Percentiles rank a stretch among this genome's conserved stretches.
phyloP scores from a whole-genome alignment of 2,888 invertebrate genomes.

The Brachylomia viminalis region DNA sequence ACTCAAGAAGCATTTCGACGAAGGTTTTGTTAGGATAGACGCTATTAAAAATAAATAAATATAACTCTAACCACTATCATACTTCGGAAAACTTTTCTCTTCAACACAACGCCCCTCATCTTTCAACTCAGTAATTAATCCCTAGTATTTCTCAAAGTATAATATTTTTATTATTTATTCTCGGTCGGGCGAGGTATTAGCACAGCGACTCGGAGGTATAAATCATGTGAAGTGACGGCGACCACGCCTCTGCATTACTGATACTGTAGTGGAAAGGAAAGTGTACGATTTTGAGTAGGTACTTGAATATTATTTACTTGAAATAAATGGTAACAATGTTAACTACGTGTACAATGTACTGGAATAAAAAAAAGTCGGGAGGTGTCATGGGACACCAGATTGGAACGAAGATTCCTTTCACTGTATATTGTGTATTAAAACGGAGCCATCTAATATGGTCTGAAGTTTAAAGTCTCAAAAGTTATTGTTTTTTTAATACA shows the following conservation, averaged over 20 bases:
- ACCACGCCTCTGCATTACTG: slow-evolving; percentile 65
- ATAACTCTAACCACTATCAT: background rate
- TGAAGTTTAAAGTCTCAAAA: too few species aligned
- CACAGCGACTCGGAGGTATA: slow-evolving; percentile 61
- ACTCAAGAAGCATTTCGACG: too few species aligned
- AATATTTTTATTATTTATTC: slow-evolving; percentile 56
- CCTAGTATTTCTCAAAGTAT: slow-evolving; percentile 44
- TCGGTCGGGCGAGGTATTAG: slow-evolving; percentile 55
- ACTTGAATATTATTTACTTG: background rate
- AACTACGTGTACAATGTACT: too few species aligned
- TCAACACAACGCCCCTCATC: slow-evolving; percentile 13
- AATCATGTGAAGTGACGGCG: slow-evolving; percentile 68
- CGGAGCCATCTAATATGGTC: too few species aligned
- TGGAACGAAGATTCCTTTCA: too few species aligned
- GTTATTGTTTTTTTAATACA: too few species aligned
- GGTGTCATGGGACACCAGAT: too few species aligned
- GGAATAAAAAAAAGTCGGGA: too few species aligned
- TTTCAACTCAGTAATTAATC: slow-evolving; percentile 52
- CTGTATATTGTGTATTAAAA: too few species aligned
- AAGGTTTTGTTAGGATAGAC: too few species aligned
- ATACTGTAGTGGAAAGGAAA: slow-evolving; percentile 37
- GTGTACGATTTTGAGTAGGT: background rate
- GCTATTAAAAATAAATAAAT: background rate
- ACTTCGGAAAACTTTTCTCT: slow-evolving; percentile 4
- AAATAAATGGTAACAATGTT: background rate